phyloP scores from a whole-genome alignment of 2,113 vertebrate species.

The Grallaria varia region DNA sequence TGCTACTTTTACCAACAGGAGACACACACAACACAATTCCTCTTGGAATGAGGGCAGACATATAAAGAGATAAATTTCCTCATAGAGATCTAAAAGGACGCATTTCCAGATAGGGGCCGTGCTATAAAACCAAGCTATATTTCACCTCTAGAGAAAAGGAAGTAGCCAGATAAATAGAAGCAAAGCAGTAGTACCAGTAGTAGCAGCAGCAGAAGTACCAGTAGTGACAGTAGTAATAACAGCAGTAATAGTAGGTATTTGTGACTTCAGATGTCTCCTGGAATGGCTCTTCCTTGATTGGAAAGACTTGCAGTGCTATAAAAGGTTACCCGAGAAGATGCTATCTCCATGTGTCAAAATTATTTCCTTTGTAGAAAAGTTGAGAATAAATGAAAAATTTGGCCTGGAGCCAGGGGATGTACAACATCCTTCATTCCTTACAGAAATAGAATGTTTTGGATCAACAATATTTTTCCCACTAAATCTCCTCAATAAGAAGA shows the following conservation, averaged over 20 bases:
- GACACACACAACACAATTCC: rapidly evolving
- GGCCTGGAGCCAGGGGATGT: neutral
- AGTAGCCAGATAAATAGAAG: neutral
- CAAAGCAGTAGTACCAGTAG: neutral
- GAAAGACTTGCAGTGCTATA: neutral
- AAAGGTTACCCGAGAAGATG: neutral
- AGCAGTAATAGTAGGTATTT: neutral
- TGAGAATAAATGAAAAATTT: neutral
- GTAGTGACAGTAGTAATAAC: neutral
- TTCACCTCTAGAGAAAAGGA: neutral
- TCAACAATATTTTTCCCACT: neutral
- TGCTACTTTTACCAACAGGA: neutral
- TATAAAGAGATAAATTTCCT: neutral
- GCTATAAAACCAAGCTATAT: neutral
- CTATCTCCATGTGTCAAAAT: neutral
- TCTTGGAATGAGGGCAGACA: neutral
- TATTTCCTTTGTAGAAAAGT: neutral
- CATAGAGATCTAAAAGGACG: neutral
- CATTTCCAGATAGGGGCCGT: neutral
- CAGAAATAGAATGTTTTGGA: neutral
- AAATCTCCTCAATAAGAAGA: neutral
- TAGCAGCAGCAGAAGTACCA: neutral
- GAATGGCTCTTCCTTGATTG: neutral
- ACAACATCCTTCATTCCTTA: neutral
- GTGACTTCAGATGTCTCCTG: neutral